Conservation (phyloP, 2,113 vertebrate species). For the Equus przewalskii region DNA sequence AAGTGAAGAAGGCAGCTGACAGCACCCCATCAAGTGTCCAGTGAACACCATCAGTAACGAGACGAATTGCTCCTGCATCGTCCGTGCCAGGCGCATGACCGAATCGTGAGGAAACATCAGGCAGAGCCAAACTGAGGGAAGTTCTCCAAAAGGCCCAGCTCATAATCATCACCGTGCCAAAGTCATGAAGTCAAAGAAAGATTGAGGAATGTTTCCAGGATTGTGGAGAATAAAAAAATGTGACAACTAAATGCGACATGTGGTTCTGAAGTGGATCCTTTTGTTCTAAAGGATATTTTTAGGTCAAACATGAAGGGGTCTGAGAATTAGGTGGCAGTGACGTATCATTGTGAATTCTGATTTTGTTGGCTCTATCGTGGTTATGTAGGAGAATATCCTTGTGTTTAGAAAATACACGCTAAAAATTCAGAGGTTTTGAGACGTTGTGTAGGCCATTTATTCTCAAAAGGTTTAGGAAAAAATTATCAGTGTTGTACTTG, state of each 20-base stretch:
- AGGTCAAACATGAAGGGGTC: rapidly evolving
- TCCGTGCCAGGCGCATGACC: not conserved
- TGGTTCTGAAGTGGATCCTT: not conserved
- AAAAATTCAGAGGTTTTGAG: rapidly evolving
- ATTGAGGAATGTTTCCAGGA: too few relatives aligned
- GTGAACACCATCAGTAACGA: rapidly evolving
- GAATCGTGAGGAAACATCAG: not conserved
- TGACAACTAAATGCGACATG: rapidly evolving
- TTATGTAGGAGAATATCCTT: rapidly evolving
- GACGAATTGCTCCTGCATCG: not conserved
- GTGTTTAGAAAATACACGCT: not conserved
- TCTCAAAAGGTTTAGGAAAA: not conserved
- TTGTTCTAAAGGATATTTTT: not conserved
- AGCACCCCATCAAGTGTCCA: too few relatives aligned
- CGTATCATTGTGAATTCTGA: rapidly evolving
- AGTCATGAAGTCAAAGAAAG: not conserved
- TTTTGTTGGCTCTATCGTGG: rapidly evolving
- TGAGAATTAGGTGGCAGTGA: rapidly evolving
- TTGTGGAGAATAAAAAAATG: rapidly evolving
- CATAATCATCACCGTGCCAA: not conserved
- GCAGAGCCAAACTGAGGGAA: not conserved
- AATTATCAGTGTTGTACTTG: too few relatives aligned
- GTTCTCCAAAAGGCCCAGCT: too few relatives aligned
- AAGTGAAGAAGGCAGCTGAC: not conserved
- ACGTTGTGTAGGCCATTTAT: rapidly evolving